A percentile compares a stretch with the other conserved stretches of the same genome.
Conservation (phyloP, 2,797 vertebrate genomes). For the Alexandromys oeconomus region DNA sequence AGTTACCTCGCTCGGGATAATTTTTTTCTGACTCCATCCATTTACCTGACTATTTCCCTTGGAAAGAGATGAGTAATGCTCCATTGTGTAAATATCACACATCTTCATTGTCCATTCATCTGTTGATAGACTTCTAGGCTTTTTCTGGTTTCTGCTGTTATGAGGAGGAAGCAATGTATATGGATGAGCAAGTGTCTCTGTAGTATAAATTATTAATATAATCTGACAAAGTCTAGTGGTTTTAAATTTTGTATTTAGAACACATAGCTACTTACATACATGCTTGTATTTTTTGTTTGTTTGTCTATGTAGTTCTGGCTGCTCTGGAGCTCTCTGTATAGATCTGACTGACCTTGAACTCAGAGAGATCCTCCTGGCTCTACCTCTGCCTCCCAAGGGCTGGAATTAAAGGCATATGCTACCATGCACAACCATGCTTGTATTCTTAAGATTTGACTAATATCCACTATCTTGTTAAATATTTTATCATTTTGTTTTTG, state of each 20-base stretch:
- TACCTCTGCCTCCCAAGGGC: background rate
- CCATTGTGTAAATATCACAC: background rate
- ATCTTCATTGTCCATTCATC: background rate
- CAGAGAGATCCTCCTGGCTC: background rate
- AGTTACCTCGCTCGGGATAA: background rate
- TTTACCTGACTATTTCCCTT: background rate
- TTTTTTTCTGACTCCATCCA: background rate
- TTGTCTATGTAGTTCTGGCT: background rate
- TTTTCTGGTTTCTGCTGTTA: background rate
- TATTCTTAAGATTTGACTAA: slow-evolving; percentile 8
- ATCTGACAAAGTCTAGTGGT: background rate
- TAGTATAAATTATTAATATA: background rate
- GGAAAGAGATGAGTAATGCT: background rate
- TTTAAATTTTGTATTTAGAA: background rate
- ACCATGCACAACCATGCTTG: background rate
- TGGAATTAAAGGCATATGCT: background rate
- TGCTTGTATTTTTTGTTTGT: background rate
- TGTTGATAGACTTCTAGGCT: background rate
- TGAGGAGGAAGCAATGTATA: background rate
- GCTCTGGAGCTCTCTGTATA: background rate
- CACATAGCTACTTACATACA: background rate
- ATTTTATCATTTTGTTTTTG: background rate
- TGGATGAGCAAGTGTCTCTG: background rate
- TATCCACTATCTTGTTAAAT: background rate
- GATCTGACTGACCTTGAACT: background rate